Conservation (phyloP, 2,888 invertebrate species). For the Conistra vaccinii region DNA sequence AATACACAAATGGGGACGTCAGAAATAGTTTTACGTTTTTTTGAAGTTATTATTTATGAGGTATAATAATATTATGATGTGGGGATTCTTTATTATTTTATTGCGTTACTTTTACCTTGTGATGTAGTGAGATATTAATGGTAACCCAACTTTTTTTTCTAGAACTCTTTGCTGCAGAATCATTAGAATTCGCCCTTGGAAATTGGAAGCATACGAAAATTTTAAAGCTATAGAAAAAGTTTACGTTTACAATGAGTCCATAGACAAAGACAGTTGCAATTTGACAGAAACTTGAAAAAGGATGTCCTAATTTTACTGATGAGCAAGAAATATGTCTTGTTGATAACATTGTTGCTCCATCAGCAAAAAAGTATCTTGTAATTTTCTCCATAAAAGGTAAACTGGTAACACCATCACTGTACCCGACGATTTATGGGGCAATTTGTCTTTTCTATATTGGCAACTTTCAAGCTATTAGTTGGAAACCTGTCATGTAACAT, state of each 20-base stretch:
- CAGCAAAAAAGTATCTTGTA: constrained; percentile 26
- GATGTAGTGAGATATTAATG: constrained; percentile 1
- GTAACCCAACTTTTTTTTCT: not conserved
- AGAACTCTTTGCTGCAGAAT: not conserved
- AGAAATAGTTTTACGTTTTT: constrained; percentile 59
- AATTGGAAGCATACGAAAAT: too few species aligned
- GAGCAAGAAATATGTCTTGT: not conserved
- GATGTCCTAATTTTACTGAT: not conserved
- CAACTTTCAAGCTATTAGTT: constrained; percentile 60
- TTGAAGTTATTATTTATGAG: constrained; percentile 61
- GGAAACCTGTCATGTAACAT: constrained; percentile 34
- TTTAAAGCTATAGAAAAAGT: not conserved
- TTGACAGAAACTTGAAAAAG: not conserved
- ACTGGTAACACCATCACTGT: constrained; percentile 41
- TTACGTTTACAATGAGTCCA: not conserved
- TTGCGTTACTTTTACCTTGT: constrained; percentile 25
- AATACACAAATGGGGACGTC: constrained; percentile 57
- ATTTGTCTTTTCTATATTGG: constrained; percentile 61
- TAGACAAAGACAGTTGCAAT: not conserved
- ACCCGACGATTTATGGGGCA: constrained; percentile 63
- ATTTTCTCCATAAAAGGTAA: constrained; percentile 46
- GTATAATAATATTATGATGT: constrained; percentile 44
- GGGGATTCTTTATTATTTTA: constrained; percentile 33
- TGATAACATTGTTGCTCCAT: constrained; percentile 18
- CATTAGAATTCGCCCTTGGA: not conserved